Percentiles rank a stretch among this genome's conserved stretches.
phyloP scores from a whole-genome alignment of 2,113 vertebrate genomes.

The Cynoglossus semilaevis region DNA sequence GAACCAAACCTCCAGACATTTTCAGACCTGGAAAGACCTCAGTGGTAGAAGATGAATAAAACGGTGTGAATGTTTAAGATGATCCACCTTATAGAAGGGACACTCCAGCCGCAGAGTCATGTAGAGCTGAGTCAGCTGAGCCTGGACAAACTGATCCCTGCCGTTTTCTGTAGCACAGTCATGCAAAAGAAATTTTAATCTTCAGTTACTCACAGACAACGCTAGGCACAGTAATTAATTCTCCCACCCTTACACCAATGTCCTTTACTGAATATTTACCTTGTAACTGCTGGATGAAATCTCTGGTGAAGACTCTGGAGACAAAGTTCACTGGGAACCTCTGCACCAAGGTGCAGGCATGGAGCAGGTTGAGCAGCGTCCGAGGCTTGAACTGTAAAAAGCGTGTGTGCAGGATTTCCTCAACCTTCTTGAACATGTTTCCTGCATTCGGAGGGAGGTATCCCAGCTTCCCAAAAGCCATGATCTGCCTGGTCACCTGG shows the following conservation, averaged over 20 bases:
- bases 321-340: slow-evolving; percentile 89
- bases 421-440: slow-evolving; percentile 83
- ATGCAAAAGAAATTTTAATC: too few relatives aligned
- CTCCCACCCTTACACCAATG: too few relatives aligned
- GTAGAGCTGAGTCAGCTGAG: slow-evolving; percentile 86
- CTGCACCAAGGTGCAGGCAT: slow-evolving; percentile 84
- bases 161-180: slow-evolving; percentile 70
- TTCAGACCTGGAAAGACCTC: too few relatives aligned
- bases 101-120: slow-evolving; percentile 87
- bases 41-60: too few relatives aligned
- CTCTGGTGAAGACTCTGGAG: slow-evolving; percentile 85
- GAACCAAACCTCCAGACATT: too few relatives aligned
- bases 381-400: slow-evolving; percentile 82
- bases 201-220: too few relatives aligned
- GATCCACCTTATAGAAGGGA: slow-evolving; percentile 80
- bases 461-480: slow-evolving; percentile 84
- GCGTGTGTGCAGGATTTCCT: slow-evolving; percentile 70
- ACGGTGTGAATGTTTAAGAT: too few relatives aligned
- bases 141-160: slow-evolving; percentile 72
- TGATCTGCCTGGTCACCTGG: slow-evolving; percentile 81
- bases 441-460: slow-evolving; percentile 84
- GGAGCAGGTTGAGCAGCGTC: slow-evolving; percentile 81
- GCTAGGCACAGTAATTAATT: too few relatives aligned
- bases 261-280: slow-evolving; percentile 71
- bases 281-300: slow-evolving; percentile 87